These are phyloP conservation scores for Hoplodrina blanda DNA, from an alignment of 2,888 invertebrate genomes.

Conservation along the genomic window DNA sequence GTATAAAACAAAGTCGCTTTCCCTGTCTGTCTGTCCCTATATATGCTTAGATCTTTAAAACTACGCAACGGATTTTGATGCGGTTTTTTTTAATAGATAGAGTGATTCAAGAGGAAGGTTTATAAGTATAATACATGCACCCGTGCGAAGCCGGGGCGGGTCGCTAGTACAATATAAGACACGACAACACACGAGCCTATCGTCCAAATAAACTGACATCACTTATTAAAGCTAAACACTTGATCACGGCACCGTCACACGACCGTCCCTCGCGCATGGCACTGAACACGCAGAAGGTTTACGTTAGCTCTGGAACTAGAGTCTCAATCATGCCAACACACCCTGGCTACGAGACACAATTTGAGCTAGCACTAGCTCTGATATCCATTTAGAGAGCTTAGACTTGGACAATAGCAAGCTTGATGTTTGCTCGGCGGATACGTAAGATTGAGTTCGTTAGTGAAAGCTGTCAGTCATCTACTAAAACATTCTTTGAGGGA, in stretches of 20 bases:
- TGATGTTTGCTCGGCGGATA: not conserved
- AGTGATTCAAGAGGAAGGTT: too few species aligned
- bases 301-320: not conserved
- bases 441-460: not conserved
- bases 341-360: not conserved
- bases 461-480: not conserved
- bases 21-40: too few species aligned
- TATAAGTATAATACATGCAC: too few species aligned
- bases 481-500: not conserved
- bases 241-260: constrained; percentile 40
- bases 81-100: too few species aligned
- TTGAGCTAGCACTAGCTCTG: not conserved
- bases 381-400: not conserved
- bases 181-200: constrained; percentile 14
- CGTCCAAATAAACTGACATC: constrained; percentile 33
- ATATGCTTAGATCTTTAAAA: too few species aligned
- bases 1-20: too few species aligned
- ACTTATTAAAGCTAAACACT: constrained; percentile 52
- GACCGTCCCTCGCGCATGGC: not conserved
- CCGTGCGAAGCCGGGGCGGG: too few species aligned
- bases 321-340: not conserved
- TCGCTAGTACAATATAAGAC: too few species aligned
- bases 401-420: not conserved
- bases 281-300: constrained; percentile 7
- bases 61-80: too few species aligned